A percentile compares a stretch with the other conserved stretches of the same genome.
These are phyloP conservation scores for Macrophya annulata DNA, from an alignment of 2,888 invertebrate genomes.

Conservation along the genomic window DNA sequence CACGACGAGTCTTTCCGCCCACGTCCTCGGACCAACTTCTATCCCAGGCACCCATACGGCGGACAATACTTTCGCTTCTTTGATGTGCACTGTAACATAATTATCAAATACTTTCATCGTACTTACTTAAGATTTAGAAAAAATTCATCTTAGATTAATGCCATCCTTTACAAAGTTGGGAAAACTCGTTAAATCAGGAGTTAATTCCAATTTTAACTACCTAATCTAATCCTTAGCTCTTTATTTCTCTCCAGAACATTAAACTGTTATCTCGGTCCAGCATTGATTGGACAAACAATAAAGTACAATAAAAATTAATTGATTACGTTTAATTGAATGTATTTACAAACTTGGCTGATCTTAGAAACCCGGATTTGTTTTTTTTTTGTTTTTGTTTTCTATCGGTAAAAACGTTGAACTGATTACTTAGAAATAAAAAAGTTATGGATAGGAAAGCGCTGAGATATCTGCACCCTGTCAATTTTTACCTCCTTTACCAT, in stretches of 20 bases:
- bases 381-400: neutral
- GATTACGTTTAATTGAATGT: neutral
- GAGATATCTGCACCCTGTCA: neutral
- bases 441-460: neutral
- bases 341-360: neutral
- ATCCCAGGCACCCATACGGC: conserved; percentile 79
- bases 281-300: neutral
- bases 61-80: conserved; percentile 73
- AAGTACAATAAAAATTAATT: neutral
- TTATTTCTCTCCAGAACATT: neutral
- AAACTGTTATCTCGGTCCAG: neutral
- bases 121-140: neutral
- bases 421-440: neutral
- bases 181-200: neutral
- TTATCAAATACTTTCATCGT: neutral
- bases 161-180: neutral
- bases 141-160: neutral
- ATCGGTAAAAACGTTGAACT: neutral
- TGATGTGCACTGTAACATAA: conserved; percentile 50
- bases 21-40: conserved; percentile 76
- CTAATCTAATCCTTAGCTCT: neutral
- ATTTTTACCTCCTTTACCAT: neutral
- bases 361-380: neutral
- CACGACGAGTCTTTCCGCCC: conserved; percentile 67
- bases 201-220: neutral